A percentile compares a stretch with the other conserved stretches of the same genome.
Conservation (phyloP, 2,113 vertebrate species). For the Stictonetta naevosa region DNA sequence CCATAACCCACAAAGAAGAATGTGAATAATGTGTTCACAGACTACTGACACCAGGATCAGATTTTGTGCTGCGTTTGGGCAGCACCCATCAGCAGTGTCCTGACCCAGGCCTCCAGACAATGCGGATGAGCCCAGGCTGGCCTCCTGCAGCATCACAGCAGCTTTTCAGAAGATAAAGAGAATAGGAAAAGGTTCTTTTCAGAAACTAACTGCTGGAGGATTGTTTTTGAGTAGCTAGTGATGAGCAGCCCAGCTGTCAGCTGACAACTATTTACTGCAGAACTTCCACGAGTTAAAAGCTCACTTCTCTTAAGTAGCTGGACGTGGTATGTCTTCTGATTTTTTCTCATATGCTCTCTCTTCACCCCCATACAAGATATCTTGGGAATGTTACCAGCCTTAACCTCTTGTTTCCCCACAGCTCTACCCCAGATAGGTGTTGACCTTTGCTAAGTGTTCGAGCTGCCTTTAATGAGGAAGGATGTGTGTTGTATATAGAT, state of each 20-base stretch:
- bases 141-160: not conserved
- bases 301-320: slow-evolving; percentile 11
- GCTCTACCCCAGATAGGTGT: slow-evolving; percentile 37
- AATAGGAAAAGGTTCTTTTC: not conserved
- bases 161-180: slow-evolving; percentile 17
- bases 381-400: slow-evolving; percentile 47
- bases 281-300: slow-evolving; percentile 41
- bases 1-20: not conserved
- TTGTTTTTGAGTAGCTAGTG: not conserved
- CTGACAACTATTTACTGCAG: slow-evolving; percentile 23
- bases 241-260: slow-evolving; percentile 11
- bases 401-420: slow-evolving; percentile 56
- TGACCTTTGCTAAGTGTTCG: slow-evolving; percentile 48
- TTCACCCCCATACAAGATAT: not conserved
- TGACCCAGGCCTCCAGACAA: not conserved
- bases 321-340: not conserved
- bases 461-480: slow-evolving; percentile 54
- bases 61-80: not conserved
- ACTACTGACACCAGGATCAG: not conserved
- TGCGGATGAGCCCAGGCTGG: not conserved
- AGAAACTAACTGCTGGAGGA: not conserved
- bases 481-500: slow-evolving; percentile 51
- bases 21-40: not conserved
- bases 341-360: slow-evolving; percentile 6
- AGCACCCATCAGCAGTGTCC: not conserved